Evolutionary conservation across 2,113 vertebrate genomes (phyloP).

Genomic region (Xenopus laevis): DNA sequence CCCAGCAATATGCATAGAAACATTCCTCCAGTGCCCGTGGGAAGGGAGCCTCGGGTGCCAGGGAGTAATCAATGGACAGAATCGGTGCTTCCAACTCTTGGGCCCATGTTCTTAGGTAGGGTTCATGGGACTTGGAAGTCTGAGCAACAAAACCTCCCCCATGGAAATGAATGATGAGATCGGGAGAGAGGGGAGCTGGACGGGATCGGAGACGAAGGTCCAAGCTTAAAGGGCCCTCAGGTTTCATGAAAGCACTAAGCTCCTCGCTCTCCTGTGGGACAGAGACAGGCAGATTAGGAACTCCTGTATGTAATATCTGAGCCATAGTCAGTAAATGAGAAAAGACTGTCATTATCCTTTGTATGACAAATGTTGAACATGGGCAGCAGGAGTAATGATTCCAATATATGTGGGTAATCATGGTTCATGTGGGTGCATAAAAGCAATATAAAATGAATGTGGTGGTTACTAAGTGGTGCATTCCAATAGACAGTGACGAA

Average conservation of each 20-base stretch:
- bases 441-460: too few relatives aligned
- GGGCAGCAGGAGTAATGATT: too few relatives aligned
- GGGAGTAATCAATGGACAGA: constrained; percentile 85
- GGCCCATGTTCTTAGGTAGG: constrained; percentile 85
- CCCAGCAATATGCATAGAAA: constrained; percentile 91
- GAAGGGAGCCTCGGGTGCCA: constrained; percentile 86
- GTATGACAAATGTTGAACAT: too few relatives aligned
- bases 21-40: constrained; percentile 87
- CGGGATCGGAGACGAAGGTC: constrained; percentile 70
- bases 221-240: constrained; percentile 69
- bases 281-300: not conserved
- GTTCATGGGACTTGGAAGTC: constrained; percentile 88
- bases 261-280: constrained; percentile 74
- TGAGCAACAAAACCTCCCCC: constrained; percentile 89
- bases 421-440: too few relatives aligned
- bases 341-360: too few relatives aligned
- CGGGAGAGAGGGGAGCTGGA: constrained; percentile 64
- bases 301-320: too few relatives aligned
- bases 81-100: constrained; percentile 81
- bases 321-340: too few relatives aligned
- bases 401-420: too few relatives aligned
- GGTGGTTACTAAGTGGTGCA: too few relatives aligned
- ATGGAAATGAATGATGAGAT: constrained; percentile 79
- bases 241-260: constrained; percentile 65
- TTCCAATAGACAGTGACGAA: too few relatives aligned